phyloP scores from a whole-genome alignment of 2,797 vertebrate genomes.

The Odontamblyopus lacepedii region DNA sequence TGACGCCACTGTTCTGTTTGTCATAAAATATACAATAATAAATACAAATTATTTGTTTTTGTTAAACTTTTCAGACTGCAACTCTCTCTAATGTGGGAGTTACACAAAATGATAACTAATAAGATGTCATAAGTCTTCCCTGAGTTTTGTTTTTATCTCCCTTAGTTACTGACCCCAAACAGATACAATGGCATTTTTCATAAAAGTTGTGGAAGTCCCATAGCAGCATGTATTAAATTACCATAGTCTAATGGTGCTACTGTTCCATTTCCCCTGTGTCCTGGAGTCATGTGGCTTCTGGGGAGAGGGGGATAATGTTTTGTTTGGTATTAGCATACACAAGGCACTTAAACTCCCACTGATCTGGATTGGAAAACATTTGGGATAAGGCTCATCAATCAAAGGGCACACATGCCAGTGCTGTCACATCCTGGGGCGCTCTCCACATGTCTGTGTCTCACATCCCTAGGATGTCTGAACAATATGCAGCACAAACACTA shows the following conservation, averaged over 20 bases:
- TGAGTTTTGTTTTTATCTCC: neutral
- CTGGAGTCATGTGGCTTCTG: slow-evolving; percentile 59
- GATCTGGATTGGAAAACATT: slow-evolving; percentile 81
- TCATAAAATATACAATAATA: no score
- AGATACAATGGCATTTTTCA: slow-evolving; percentile 14
- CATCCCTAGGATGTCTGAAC: slow-evolving; percentile 29
- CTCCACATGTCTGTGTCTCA: slow-evolving; percentile 45
- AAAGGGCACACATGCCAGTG: slow-evolving; percentile 68
- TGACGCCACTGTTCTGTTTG: no score
- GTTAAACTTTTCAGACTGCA: no score
- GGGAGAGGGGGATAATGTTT: slow-evolving; percentile 63
- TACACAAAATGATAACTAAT: no score
- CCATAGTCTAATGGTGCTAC: slow-evolving; percentile 27
- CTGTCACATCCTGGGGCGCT: slow-evolving; percentile 71
- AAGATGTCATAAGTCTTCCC: neutral
- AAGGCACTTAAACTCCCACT: slow-evolving; percentile 81
- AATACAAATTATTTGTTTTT: no score
- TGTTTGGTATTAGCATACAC: slow-evolving; percentile 81
- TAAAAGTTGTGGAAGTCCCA: slow-evolving; percentile 20
- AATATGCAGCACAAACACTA: slow-evolving; percentile 15
- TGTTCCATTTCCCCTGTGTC: slow-evolving; percentile 34
- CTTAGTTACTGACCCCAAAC: neutral
- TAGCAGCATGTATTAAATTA: slow-evolving; percentile 29
- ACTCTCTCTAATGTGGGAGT: no score
- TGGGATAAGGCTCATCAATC: slow-evolving; percentile 81